These are phyloP conservation scores for Halichondria panicea DNA, from an alignment of 37 sponge, comb jelly and placozoan genomes.

Conservation along the genomic window DNA sequence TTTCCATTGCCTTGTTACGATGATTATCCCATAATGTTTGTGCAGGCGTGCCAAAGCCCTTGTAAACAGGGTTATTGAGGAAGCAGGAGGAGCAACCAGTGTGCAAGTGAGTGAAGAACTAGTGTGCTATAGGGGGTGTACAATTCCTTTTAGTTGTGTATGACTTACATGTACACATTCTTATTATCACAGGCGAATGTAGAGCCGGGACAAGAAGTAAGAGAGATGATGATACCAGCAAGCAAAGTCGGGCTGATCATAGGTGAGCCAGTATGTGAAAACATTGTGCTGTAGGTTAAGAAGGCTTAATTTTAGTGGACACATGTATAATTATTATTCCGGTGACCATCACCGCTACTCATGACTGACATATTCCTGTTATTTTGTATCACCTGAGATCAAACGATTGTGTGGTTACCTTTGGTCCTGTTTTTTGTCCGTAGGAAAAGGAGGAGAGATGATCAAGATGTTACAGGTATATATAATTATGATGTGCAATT, in stretches of 20 bases:
- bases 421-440: not conserved
- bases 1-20: no score
- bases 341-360: no score
- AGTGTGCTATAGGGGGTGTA: not conserved
- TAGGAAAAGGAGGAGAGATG: conserved; percentile 93
- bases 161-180: not conserved
- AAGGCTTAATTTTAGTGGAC: no score
- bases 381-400: no score
- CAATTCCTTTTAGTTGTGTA: not conserved
- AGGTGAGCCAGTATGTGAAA: conserved; percentile 73
- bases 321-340: not conserved
- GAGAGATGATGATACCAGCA: conserved; percentile 88
- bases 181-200: not conserved
- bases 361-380: no score
- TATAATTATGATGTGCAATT: not conserved
- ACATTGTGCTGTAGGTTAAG: no score
- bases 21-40: not conserved
- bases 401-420: no score
- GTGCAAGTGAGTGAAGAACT: conserved; percentile 27
- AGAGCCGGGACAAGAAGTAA: conserved; percentile 52
- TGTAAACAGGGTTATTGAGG: conserved; percentile 61
- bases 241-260: conserved; percentile 97
- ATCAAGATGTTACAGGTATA: conserved; percentile 79
- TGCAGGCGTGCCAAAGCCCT: conserved; percentile 59
- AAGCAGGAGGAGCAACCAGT: conserved; percentile 66